These are phyloP conservation scores for Acronicta psi DNA, from an alignment of 2,888 invertebrate species.

Conservation along the genomic window DNA sequence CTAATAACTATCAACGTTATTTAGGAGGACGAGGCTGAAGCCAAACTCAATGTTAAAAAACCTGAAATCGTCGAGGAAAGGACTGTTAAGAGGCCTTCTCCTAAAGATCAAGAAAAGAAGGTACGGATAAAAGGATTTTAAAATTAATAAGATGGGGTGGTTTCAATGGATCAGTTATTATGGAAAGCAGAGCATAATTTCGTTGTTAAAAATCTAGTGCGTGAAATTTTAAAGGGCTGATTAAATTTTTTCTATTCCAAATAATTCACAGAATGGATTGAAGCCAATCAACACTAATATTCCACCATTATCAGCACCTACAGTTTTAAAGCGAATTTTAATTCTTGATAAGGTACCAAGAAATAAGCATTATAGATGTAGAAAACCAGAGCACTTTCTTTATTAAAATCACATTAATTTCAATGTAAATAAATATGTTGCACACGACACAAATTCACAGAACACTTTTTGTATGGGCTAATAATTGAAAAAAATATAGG, in stretches of 20 bases:
- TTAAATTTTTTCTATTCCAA: conserved; percentile 26
- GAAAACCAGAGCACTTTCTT: conserved; percentile 25
- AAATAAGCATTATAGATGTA: conserved; percentile 47
- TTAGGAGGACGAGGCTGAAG: conserved; percentile 83
- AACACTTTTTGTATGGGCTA: conserved; percentile 39
- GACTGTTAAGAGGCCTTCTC: conserved; percentile 81
- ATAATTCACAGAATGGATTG: conserved; percentile 73
- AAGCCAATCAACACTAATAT: conserved; percentile 65
- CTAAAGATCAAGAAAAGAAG: conserved; percentile 76
- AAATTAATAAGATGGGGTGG: neutral
- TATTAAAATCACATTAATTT: conserved; percentile 39
- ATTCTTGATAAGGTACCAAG: conserved; percentile 77
- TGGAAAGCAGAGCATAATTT: neutral
- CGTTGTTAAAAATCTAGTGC: neutral
- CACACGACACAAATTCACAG: conserved; percentile 40
- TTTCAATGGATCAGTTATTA: neutral
- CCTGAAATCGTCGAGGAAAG: conserved; percentile 84
- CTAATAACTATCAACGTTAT: conserved; percentile 45
- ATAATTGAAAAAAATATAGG: conserved; percentile 24
- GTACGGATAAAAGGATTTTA: conserved; percentile 58
- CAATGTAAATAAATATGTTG: conserved; percentile 21
- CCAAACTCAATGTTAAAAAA: conserved; percentile 84
- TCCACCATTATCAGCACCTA: conserved; percentile 58
- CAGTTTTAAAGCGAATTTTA: conserved; percentile 72
- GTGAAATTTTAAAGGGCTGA: neutral